Evolutionary conservation across 2,113 vertebrate species (phyloP).

Genomic region (Antechinus flavipes): DNA sequence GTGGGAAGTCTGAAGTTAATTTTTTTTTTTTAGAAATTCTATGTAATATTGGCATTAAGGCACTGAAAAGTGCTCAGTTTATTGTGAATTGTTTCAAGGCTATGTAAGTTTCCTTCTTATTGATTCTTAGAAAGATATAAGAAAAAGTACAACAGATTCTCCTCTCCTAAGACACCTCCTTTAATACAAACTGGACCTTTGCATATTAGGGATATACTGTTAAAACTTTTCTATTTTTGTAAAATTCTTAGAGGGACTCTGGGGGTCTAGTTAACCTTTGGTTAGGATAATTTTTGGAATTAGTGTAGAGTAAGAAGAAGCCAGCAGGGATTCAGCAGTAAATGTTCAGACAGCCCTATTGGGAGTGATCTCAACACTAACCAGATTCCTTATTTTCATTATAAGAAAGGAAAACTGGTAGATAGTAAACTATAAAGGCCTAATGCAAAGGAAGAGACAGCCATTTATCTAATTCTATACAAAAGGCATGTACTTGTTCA

Average conservation of each 20-base stretch:
- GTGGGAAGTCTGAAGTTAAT: too few species aligned
- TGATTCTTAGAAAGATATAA: neutral
- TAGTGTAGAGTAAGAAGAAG: neutral
- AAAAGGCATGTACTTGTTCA: neutral
- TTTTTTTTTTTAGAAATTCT: too few species aligned
- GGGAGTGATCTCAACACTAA: neutral
- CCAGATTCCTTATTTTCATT: neutral
- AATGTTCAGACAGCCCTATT: neutral
- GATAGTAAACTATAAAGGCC: neutral
- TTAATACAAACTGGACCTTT: neutral
- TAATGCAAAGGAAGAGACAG: neutral
- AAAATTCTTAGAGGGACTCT: too few species aligned
- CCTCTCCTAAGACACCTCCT: neutral
- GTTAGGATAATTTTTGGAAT: neutral
- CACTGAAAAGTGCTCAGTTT: too few species aligned
- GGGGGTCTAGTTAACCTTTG: too few species aligned
- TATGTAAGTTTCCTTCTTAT: too few species aligned
- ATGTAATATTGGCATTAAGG: too few species aligned
- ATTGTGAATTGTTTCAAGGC: too few species aligned
- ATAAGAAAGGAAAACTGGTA: neutral
- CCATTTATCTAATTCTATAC: neutral
- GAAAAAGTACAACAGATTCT: neutral
- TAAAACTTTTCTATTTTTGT: neutral
- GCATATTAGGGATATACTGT: neutral
- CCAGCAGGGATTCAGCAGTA: neutral